Conservation (phyloP, 2,113 vertebrate species). For the Girardinichthys multiradiatus region DNA sequence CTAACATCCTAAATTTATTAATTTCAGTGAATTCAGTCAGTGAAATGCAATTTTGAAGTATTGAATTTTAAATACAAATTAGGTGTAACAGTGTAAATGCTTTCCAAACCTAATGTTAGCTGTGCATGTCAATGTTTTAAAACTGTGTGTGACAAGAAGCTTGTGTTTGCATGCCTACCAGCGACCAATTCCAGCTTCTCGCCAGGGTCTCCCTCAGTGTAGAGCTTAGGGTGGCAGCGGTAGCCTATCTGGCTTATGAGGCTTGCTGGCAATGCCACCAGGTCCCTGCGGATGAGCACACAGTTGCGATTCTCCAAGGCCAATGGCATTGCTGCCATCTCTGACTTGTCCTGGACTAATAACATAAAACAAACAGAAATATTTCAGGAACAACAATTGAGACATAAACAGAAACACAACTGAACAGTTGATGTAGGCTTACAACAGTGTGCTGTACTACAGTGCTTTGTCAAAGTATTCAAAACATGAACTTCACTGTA, state of each 20-base stretch:
- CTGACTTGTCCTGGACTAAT: conserved; percentile 87
- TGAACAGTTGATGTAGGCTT: not conserved
- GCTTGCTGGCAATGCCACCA: conserved; percentile 95
- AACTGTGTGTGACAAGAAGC: not conserved
- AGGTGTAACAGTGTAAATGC: not conserved
- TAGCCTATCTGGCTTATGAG: conserved; percentile 99
- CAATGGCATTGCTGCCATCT: conserved; percentile 84
- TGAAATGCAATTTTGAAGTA: not conserved
- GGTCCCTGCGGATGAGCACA: conserved; percentile 93
- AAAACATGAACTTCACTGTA: not conserved
- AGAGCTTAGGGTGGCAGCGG: conserved; percentile 98
- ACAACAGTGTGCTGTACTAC: not conserved
- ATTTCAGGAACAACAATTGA: not conserved
- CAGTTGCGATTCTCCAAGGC: conserved; percentile 92
- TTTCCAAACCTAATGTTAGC: conserved; percentile 4
- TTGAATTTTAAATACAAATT: conserved; percentile 9
- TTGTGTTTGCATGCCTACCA: conserved; percentile 77
- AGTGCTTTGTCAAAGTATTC: not conserved
- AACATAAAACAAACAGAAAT: conserved; percentile 7
- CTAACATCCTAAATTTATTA: conserved; percentile 6
- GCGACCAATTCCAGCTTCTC: conserved; percentile 97
- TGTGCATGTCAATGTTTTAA: not conserved
- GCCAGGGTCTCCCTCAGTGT: conserved; percentile 96
- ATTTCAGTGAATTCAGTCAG: not conserved
- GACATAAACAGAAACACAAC: not conserved